Conservation (phyloP, 2,113 vertebrate genomes). For the Electrona antarctica region DNA sequence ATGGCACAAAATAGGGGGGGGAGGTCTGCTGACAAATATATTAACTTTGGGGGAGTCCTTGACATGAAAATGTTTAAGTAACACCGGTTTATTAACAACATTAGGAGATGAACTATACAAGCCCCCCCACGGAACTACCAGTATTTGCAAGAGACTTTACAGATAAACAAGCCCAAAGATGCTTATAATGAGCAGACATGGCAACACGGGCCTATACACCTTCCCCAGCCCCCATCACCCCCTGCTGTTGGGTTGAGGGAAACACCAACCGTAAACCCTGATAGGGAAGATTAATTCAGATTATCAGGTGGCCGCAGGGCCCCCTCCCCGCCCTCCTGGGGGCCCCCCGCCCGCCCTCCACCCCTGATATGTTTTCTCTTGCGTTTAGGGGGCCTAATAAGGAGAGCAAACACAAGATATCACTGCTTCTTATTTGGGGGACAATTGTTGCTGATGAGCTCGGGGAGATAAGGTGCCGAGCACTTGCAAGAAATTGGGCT, state of each 20-base stretch:
- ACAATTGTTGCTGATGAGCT: conserved; percentile 66
- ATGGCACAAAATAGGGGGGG: too few relatives aligned
- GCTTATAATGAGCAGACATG: too few relatives aligned
- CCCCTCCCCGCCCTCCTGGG: conserved; percentile 25
- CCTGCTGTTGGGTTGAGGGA: conserved; percentile 58
- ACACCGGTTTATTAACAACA: too few relatives aligned
- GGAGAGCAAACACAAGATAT: conserved; percentile 65
- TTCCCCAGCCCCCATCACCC: neutral
- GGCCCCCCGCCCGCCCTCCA: too few relatives aligned
- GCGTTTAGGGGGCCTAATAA: conserved; percentile 59
- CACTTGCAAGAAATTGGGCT: conserved; percentile 68
- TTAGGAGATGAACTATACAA: too few relatives aligned
- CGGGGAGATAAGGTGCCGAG: conserved; percentile 70
- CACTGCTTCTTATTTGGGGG: conserved; percentile 49
- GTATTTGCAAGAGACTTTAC: too few relatives aligned
- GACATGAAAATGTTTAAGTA: too few relatives aligned
- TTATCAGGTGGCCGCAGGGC: conserved; percentile 67
- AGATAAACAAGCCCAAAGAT: too few relatives aligned
- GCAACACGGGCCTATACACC: neutral
- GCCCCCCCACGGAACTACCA: too few relatives aligned
- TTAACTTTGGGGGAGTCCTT: too few relatives aligned
- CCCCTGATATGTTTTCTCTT: conserved; percentile 67
- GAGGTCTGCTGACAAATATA: too few relatives aligned
- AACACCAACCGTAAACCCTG: conserved; percentile 53
- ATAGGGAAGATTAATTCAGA: conserved; percentile 79